These are phyloP conservation scores for Cinara cedri DNA, from an alignment of 2,888 invertebrate genomes.

Conservation along the genomic window DNA sequence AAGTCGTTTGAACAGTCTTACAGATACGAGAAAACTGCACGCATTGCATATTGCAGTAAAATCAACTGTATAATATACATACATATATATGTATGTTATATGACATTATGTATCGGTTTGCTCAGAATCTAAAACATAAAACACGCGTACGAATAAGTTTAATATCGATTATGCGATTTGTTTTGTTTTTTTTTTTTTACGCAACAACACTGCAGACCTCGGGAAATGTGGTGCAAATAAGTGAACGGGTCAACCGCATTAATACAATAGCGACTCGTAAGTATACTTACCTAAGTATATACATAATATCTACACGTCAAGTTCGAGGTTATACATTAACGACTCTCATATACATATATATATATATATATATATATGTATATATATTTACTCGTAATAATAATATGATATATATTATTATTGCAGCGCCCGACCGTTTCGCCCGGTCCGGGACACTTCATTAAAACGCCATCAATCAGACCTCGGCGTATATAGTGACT, in stretches of 20 bases:
- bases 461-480: conserved; percentile 56
- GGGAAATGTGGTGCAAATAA: conserved; percentile 49
- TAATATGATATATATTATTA: no score
- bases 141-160: background rate
- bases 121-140: no score
- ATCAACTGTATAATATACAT: no score
- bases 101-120: no score
- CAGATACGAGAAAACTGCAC: no score
- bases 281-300: background rate
- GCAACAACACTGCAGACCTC: conserved; percentile 31
- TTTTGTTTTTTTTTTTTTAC: conserved; percentile 6
- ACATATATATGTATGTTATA: no score
- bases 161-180: conserved; percentile 11
- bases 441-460: conserved; percentile 34
- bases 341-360: background rate
- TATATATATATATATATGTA: no score
- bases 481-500: background rate
- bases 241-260: conserved; percentile 52
- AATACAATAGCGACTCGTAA: conserved; percentile 27
- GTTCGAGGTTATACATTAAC: conserved; percentile 51
- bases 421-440: conserved; percentile 4
- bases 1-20: no score
- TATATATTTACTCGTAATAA: no score
- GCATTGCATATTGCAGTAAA: no score
- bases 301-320: conserved; percentile 16